These are phyloP conservation scores for Pelecanoides urinatrix DNA, from an alignment of 2,113 vertebrate genomes.

Conservation along the genomic window DNA sequence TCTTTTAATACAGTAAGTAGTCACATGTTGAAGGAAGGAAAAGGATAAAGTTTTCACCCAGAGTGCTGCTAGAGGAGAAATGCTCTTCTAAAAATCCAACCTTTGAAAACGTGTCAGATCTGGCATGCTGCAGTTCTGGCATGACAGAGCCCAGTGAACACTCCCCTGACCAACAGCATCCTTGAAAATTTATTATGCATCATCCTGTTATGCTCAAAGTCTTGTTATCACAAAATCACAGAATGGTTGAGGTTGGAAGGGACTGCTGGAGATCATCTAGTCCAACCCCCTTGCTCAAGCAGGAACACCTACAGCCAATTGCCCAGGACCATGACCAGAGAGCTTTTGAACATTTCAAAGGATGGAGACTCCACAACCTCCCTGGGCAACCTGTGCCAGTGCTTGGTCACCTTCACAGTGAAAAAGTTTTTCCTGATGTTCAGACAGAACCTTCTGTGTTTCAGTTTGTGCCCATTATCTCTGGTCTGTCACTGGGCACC, in stretches of 20 bases:
- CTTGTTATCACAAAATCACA: not conserved
- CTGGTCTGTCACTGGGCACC: not conserved
- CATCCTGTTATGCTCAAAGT: not conserved
- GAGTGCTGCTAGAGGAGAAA: not conserved
- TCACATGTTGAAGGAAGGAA: not conserved
- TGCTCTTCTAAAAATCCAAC: not conserved
- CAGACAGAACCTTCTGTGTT: not conserved
- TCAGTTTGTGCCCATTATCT: not conserved
- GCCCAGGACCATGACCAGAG: not conserved
- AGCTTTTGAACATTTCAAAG: not conserved
- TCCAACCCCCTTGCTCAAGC: not conserved
- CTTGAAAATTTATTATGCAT: not conserved
- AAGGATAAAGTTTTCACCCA: not conserved
- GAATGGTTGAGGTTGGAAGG: not conserved
- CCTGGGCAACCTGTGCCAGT: not conserved
- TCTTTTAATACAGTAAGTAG: not conserved
- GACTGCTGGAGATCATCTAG: not conserved
- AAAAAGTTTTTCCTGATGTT: not conserved
- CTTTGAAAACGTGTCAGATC: not conserved
- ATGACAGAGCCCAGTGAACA: not conserved
- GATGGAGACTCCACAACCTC: not conserved
- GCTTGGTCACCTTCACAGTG: not conserved
- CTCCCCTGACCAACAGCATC: not conserved
- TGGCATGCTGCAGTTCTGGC: not conserved
- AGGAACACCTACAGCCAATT: accelerated